Base-by-base conservation (phyloP, 1,140 invertebrate genomes). In the Scaptomyza graminum region DNA sequence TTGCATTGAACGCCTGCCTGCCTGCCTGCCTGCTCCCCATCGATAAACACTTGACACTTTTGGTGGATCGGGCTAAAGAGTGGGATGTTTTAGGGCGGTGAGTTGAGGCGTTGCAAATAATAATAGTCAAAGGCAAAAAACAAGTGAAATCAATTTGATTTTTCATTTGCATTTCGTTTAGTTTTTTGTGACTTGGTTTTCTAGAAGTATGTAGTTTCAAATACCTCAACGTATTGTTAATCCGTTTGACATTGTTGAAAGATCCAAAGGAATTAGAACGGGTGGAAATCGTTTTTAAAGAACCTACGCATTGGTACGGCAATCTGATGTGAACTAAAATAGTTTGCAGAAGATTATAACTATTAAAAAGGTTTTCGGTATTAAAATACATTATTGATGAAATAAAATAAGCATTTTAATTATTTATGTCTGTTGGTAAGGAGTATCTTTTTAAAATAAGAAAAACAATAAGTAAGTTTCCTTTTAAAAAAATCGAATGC, bases 71-170 rank as follows among this genome's bases (percentile, higher is more conserved):
- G 16, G 49, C 43, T 8, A 39, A 44, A 44, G 56, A 43, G 51
- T n/a, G 70, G 70, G 43, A 55, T 22, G 59, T 28, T 46, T 39
- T 12, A 49, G 31, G 13, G 34, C 13, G 51, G 9, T 39, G 44
- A 37, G 71, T 49, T 34, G 31, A 9, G 13, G 34, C 41, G 13
- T 39, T 39, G 65, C 49, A 34, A 34, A 9, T 34, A 41, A 74
- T 60, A 62, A 46, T 63, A 74, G 77, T 79, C 77, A 79, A 79
- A 79, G 77, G 72, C 72, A 79, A 75, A 9, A 22, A 22, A 22
- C 2, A 51, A 81, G 47, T 67, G 64, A 81, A 80, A 85, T 85
- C 74, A 81, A 85, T 85, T 84, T 79, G 79, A 51, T 80, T 81
- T 83, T 82, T 67, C 65, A 83, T 78, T 78, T 83, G 56, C 76